phyloP scores from a whole-genome alignment of 2,888 invertebrate genomes.

The Polyploca ridens region DNA sequence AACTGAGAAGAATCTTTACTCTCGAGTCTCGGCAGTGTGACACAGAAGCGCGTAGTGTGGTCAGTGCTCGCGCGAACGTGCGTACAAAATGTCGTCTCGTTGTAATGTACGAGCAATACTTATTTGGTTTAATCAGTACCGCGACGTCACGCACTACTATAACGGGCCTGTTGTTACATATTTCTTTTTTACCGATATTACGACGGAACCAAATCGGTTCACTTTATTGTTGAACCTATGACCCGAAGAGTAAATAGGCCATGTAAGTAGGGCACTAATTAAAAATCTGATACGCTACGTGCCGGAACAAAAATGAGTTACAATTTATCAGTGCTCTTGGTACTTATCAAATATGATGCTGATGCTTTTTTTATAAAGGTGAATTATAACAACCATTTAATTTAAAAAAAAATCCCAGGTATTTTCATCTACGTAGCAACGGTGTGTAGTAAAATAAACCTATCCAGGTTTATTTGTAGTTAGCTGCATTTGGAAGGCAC shows the following conservation, averaged over 20 bases:
- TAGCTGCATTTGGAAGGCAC: no score
- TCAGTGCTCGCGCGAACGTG: conserved; percentile 26
- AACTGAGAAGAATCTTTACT: no score
- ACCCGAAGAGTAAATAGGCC: conserved; percentile 10
- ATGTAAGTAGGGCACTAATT: conserved; percentile 1
- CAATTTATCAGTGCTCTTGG: not conserved
- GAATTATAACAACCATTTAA: not conserved
- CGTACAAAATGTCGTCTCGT: conserved; percentile 30
- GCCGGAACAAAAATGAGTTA: not conserved
- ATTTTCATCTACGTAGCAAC: no score
- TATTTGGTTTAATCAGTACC: conserved; percentile 48
- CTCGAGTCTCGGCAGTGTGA: no score
- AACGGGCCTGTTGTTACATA: conserved; percentile 9
- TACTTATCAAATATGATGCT: not conserved
- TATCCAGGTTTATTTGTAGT: no score
- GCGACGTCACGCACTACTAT: conserved; percentile 20
- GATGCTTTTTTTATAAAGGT: not conserved
- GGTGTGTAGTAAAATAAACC: no score
- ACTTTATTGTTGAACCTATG: conserved; percentile 7
- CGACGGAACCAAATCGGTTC: not conserved
- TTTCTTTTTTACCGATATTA: conserved; percentile 11
- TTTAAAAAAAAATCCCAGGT: no score
- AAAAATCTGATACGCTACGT: not conserved
- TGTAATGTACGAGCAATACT: conserved; percentile 45
- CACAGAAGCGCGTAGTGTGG: not conserved